Base-by-base conservation (phyloP, 2,797 vertebrate species). In the Leuciscus waleckii region DNA sequence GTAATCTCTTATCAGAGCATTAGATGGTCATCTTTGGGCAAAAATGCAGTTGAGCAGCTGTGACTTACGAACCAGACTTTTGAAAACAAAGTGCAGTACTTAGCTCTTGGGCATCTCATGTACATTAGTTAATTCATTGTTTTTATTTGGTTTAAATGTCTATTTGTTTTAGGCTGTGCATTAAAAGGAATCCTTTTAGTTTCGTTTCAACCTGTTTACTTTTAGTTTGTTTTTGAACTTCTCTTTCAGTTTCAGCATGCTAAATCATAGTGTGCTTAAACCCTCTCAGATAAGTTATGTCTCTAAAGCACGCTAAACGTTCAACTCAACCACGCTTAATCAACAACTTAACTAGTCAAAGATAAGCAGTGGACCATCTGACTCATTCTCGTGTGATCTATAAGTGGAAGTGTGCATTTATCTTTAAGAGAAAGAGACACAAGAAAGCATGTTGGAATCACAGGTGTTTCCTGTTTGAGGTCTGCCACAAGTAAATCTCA, bases 1-100 rank as follows among this genome's bases (percentile, higher is more conserved):
- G 6, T 69, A 26, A 29, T 84, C 49, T 43, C n/a, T 43, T 54
- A 78, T 90, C 90, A 92, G 89, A 87, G 88, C 90, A 90, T 84
- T 90, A 1, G 63, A 65, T 32, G 29, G 26, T 65, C 29, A 32
- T 17, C 87, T 65, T 90, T 87, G 84, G 88, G 81, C 84, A 87
- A 90, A 19, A 49, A n/a, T 29, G 39, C 88, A 90, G 91, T 90
- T 90, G 39, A 70, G 88, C 86, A 91, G 89, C 92, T 91, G 71
- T 84, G 51, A n/a, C 6, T 37, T 76, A 56, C 6, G n/a, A 76
- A 56, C 29, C 32, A 37, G 49, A n/a, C 5, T 37, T 37, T 35
- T 2, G 32, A 35, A 56, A 37, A 56, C 49, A 32, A 51, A 75
- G 26, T 51, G 14, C 26, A 32, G 71, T 75, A 32, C 16, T 32